Percentiles rank a stretch among this genome's conserved stretches.
Evolutionary conservation across 2,797 vertebrate genomes (phyloP).

Genomic region (Propithecus perrieri): DNA sequence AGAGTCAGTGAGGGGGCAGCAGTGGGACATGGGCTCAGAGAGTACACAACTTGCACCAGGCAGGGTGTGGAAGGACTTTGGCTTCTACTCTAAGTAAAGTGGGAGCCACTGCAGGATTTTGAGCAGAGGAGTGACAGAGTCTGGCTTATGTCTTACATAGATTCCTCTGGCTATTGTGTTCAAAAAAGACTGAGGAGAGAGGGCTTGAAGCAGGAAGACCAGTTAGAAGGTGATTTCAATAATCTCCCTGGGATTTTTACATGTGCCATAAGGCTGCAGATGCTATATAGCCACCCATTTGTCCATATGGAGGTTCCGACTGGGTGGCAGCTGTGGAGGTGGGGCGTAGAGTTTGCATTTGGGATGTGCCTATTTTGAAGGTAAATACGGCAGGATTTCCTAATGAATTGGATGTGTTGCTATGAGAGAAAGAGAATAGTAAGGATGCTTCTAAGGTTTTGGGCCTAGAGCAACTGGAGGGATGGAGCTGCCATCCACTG

Average conservation of each 20-base stretch:
- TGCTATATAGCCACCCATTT: not conserved
- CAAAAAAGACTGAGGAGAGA: not conserved
- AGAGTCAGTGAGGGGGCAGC: not conserved
- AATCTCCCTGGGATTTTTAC: not conserved
- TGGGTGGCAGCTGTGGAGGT: not conserved
- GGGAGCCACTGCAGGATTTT: not conserved
- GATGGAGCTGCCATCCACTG: not conserved
- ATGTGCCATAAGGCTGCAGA: not conserved
- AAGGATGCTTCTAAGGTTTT: not conserved
- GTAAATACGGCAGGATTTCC: not conserved
- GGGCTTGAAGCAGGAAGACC: not conserved
- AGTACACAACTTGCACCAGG: not conserved
- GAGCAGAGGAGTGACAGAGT: not conserved
- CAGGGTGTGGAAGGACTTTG: not conserved
- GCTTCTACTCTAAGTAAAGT: not conserved
- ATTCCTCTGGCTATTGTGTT: not conserved
- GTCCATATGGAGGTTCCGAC: not conserved
- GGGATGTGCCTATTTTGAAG: not conserved
- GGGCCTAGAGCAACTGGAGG: not conserved
- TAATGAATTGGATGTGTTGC: not conserved
- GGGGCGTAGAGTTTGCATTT: not conserved
- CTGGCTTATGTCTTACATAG: not conserved
- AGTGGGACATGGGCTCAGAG: not conserved
- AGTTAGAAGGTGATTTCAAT: not conserved
- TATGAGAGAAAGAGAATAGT: not conserved